phyloP scores from a whole-genome alignment of 2,113 vertebrate species.

The Psammodynastes pulverulentus region DNA sequence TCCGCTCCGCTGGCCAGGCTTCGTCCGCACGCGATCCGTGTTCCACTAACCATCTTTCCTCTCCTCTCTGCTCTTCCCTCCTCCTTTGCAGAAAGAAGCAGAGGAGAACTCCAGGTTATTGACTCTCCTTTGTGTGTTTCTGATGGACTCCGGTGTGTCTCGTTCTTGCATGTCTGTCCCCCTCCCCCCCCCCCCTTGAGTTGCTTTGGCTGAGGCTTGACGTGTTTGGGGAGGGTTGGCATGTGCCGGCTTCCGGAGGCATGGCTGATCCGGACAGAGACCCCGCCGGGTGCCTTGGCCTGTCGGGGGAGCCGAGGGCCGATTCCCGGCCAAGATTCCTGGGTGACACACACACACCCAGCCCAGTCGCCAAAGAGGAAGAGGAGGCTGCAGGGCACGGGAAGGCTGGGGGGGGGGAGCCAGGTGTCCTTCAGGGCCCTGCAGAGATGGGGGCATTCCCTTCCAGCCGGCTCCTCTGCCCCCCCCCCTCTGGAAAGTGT shows the following conservation, averaged over 20 bases:
- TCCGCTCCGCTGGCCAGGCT: conserved; percentile 9
- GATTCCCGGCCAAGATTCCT: neutral
- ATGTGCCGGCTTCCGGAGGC: conserved; percentile 47
- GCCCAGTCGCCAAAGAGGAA: neutral
- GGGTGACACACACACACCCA: too few species aligned
- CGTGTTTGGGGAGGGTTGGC: conserved; percentile 44
- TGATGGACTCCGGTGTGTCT: conserved; percentile 32
- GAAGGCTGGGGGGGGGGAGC: neutral
- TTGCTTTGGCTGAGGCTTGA: neutral
- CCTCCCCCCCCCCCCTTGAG: too few species aligned
- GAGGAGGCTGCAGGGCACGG: too few species aligned
- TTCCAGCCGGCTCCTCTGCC: neutral
- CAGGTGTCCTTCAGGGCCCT: neutral
- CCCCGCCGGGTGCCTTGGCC: conserved; percentile 58
- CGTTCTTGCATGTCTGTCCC: conserved; percentile 57
- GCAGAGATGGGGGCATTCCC: neutral
- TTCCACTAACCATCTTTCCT: conserved; percentile 62
- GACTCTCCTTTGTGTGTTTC: conserved; percentile 54
- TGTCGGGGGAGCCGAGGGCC: conserved; percentile 4
- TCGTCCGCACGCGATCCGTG: conserved; percentile 32
- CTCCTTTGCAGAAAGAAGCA: conserved; percentile 80
- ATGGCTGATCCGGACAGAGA: conserved; percentile 49
- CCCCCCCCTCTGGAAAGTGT: too few species aligned
- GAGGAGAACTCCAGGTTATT: conserved; percentile 87
- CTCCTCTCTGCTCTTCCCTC: conserved; percentile 43